Evolutionary conservation across 2,797 vertebrate genomes (phyloP), one percentile per base, ranked within the genome.

Genomic region (Manis pentadactyla): DNA sequence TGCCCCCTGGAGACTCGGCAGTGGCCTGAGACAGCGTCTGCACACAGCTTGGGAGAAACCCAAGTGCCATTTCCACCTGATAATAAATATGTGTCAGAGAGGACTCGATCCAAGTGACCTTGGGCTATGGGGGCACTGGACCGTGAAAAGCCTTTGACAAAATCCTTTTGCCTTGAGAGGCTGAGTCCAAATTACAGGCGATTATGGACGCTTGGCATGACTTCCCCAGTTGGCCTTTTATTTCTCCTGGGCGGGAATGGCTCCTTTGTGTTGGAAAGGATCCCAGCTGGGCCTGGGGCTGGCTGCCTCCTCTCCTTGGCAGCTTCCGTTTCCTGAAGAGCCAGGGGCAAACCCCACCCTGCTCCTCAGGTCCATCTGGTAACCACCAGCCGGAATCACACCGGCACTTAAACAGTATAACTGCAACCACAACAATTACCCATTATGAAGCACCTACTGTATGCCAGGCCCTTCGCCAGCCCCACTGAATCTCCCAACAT

Each of bases 131-230:
- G 97, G 91, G 68, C 69, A 82, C 31, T 0, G 63, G 97, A 95
- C 97, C 87, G n/a, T 98, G 97, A 96, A 97, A 97, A 97, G 63
- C 94, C 94, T 97, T 96, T 95, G 92, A 97, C 97, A 96, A 98
- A 98, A 97, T 90, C 96, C 83, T 95, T 96, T 96, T 87, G 93
- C 95, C 95, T 98, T 92, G 82, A 96, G 12, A 95, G 95, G 90
- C 91, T 97, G 95, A 97, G 78, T 92, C 82, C 97, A 97, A 97
- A 98, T 98, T 97, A 98, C 71, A 84, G 94, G 59, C 55, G 63
- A 95, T 97, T 94, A 79, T 2, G 21, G 94, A 85, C 0, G 0
- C 86, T 75, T 74, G 34, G 90, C 87, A 75, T 71, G 51, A 51
- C 89, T 19, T 88, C 69, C 39, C 39, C 8, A 0, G 51, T 37